These are phyloP conservation scores for Andrena camellia DNA, from an alignment of 2,888 invertebrate species.

Conservation along the genomic window DNA sequence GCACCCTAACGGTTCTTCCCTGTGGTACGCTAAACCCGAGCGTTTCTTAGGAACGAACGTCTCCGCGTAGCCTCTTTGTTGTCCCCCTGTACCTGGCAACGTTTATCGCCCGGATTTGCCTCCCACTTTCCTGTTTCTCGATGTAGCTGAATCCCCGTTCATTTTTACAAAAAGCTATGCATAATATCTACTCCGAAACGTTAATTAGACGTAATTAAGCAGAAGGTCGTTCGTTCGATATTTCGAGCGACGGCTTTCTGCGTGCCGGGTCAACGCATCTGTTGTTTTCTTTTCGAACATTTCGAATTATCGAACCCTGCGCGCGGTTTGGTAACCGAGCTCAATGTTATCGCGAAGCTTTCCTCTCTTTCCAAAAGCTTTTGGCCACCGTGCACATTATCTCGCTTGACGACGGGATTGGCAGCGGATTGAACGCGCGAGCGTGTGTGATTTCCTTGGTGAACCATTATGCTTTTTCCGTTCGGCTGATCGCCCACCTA, in stretches of 20 bases:
- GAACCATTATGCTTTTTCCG: conserved; percentile 8
- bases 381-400: no score
- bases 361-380: no score
- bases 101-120: conserved; percentile 15
- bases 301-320: neutral
- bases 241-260: neutral
- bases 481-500: conserved; percentile 28
- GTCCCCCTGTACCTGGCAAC: conserved; percentile 13
- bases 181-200: neutral
- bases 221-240: neutral
- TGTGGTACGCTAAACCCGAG: conserved; percentile 53
- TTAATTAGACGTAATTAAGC: no score
- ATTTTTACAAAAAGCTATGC: neutral
- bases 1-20: conserved; percentile 63
- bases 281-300: conserved; percentile 4
- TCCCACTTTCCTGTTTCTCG: conserved; percentile 9
- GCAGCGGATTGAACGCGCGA: neutral
- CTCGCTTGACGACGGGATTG: neutral
- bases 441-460: neutral
- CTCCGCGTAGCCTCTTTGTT: conserved; percentile 42
- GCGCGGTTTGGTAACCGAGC: neutral
- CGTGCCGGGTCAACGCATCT: neutral
- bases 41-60: conserved; percentile 43
- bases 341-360: neutral
- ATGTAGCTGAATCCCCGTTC: neutral